Base-by-base conservation (phyloP, 1,140 invertebrate genomes). In the Aphidius ervi region DNA sequence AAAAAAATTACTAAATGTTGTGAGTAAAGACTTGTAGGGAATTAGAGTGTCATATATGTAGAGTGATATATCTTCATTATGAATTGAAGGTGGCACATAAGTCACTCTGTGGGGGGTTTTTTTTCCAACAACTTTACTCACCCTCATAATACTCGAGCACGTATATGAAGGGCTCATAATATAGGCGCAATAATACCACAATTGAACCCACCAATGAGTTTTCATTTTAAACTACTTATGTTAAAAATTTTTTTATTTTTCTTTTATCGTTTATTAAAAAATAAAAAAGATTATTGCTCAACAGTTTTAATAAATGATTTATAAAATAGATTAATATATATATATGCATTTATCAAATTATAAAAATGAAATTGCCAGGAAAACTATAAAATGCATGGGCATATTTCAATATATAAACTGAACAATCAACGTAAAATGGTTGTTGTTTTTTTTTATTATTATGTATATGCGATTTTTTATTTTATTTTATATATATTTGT, bases 41-140 rank as follows among this genome's bases (percentile, higher is more conserved):
- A 67, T 67, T 67, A 71, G 4, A 31, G 48, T 55, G 53, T 55
- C 58, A 53, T 23, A 31, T 60, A 55, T 56, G 63, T 42, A 54
- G 60, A 40, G 46, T 64, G 56, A 72, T 73, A 70, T 67, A 74
- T 74, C 72, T 74, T 72, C 66, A 72, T 75, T 75, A 73, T 62
- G 59, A 42, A 45, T 39, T 48, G 62, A 46, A 56, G 58, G 56
- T 42, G 63, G 31, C 68, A 65, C 62, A 70, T 72, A 73, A 73
- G 70, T 75, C 72, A 74, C 72, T 67, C 71, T 46, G 64, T 56
- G 56, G 70, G 68, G 66, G 61, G 48, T 57, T 46, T 59, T 42
- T 16, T 40, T 16, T 5, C 52, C 61, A 67, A 63, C 70, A 40
- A n/a, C 8, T 67, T 72, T 66, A 74, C 69, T 69, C 67, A 73